phyloP scores from a whole-genome alignment of 2,888 invertebrate species.

The Lissocephala sabroskyi region DNA sequence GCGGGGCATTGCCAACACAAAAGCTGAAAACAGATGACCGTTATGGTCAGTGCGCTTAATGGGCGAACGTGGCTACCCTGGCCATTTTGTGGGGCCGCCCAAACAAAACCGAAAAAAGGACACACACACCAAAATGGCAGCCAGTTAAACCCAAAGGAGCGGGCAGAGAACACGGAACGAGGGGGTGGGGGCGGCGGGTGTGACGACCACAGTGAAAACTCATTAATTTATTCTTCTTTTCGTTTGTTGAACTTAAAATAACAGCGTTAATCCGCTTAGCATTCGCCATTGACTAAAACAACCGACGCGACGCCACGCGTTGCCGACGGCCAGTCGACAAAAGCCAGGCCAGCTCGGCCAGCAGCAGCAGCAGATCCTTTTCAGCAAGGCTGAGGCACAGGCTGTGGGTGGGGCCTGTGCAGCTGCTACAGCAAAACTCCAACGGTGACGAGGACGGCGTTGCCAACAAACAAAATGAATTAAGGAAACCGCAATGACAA shows the following conservation, averaged over 20 bases:
- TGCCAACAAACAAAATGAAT: conserved; percentile 61
- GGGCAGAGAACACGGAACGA: too few relatives aligned
- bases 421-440: conserved; percentile 33
- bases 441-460: conserved; percentile 31
- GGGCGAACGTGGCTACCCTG: conserved; percentile 31
- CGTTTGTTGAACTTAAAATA: conserved; percentile 66
- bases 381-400: background rate
- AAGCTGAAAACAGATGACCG: conserved; percentile 48
- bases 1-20: background rate
- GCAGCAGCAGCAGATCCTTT: background rate
- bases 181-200: conserved; percentile 9
- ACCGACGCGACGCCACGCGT: conserved; percentile 16
- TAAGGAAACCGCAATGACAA: conserved; percentile 63
- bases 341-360: background rate
- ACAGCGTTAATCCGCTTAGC: conserved; percentile 65
- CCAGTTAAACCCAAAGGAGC: too few relatives aligned
- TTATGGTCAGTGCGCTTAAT: conserved; percentile 46
- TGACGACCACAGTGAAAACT: conserved; percentile 61
- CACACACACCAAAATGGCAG: too few relatives aligned
- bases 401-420: conserved; percentile 5
- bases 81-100: conserved; percentile 35
- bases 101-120: too few relatives aligned
- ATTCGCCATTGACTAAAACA: conserved; percentile 54
- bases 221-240: conserved; percentile 68
- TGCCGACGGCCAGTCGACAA: background rate